Evolutionary conservation across 30 jellyfish, hydroid and myxozoan genomes (phyloP).

Genomic region (Rhopilema esculentum): DNA sequence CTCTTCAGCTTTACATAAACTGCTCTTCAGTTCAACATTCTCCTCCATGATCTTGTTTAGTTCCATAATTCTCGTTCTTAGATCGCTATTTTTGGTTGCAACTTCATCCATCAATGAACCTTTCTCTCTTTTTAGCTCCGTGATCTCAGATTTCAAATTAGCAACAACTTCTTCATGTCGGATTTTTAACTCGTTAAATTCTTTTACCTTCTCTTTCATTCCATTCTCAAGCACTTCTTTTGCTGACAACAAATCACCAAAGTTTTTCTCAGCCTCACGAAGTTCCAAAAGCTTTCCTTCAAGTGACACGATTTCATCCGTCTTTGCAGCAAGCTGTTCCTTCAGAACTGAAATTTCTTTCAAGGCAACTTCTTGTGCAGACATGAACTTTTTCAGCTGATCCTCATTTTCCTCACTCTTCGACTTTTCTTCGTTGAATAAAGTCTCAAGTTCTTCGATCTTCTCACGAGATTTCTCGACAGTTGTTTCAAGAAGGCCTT

Average conservation of each 20-base stretch:
- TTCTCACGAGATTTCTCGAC: not conserved
- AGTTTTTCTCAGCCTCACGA: not conserved
- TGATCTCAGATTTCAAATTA: constrained; percentile 13
- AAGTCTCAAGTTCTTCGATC: not conserved
- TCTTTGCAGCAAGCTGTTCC: not conserved
- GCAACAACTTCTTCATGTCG: not conserved
- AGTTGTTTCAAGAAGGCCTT: not conserved
- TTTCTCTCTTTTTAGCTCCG: constrained; percentile 34
- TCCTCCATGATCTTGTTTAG: constrained; percentile 34
- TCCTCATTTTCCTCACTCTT: not conserved
- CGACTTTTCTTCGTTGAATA: not conserved
- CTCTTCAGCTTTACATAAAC: constrained; percentile 17
- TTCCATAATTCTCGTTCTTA: not conserved
- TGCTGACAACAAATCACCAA: not conserved
- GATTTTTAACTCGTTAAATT: not conserved
- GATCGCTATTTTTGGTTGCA: constrained; percentile 26
- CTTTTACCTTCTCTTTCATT: not conserved
- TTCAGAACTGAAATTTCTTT: not conserved
- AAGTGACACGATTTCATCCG: not conserved
- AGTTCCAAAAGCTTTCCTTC: not conserved
- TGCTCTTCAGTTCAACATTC: constrained; percentile 18
- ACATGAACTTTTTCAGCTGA: not conserved
- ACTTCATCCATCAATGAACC: constrained; percentile 14
- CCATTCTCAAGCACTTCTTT: not conserved
- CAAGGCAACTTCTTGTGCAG: not conserved